Evolutionary conservation across 2,797 vertebrate species (phyloP).

Genomic region (Pempheris klunzingeri): DNA sequence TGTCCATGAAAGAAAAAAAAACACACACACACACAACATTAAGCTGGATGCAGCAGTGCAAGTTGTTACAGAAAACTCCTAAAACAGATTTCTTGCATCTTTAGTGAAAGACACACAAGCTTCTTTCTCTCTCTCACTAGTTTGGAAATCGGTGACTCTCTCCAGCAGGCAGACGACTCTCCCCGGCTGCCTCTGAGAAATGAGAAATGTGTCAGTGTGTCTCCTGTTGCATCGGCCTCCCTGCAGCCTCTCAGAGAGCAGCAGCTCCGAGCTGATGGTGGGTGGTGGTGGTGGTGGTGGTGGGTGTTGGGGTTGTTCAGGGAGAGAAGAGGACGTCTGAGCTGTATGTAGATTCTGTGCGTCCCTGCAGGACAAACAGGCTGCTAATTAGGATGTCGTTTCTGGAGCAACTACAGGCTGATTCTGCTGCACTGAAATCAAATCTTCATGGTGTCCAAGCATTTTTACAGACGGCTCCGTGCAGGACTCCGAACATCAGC

Average conservation of each 20-base stretch:
- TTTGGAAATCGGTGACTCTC: too few relatives aligned
- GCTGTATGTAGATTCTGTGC: neutral
- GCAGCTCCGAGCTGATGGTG: too few relatives aligned
- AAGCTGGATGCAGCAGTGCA: too few relatives aligned
- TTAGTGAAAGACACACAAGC: too few relatives aligned
- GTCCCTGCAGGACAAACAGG: slow-evolving; percentile 14
- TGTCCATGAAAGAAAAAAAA: too few relatives aligned
- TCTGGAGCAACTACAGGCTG: slow-evolving; percentile 6
- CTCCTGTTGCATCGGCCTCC: slow-evolving; percentile 18
- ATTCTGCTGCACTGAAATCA: neutral
- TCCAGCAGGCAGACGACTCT: neutral
- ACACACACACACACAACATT: too few relatives aligned
- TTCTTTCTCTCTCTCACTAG: too few relatives aligned
- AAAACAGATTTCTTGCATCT: too few relatives aligned
- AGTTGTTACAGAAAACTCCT: too few relatives aligned
- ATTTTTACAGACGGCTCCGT: neutral
- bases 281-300: too few relatives aligned
- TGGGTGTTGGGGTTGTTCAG: neutral
- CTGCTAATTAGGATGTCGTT: neutral
- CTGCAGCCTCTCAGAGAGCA: slow-evolving; percentile 9
- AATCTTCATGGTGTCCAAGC: slow-evolving; percentile 5
- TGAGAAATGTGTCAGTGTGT: slow-evolving; percentile 44
- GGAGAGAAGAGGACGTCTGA: neutral
- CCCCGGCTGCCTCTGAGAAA: too few relatives aligned
- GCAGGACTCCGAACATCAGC: slow-evolving; percentile 5